Percentiles rank a stretch among this genome's conserved stretches.
Evolutionary conservation across 2,113 vertebrate species (phyloP).

Genomic region (Lipotes vexillifer): DNA sequence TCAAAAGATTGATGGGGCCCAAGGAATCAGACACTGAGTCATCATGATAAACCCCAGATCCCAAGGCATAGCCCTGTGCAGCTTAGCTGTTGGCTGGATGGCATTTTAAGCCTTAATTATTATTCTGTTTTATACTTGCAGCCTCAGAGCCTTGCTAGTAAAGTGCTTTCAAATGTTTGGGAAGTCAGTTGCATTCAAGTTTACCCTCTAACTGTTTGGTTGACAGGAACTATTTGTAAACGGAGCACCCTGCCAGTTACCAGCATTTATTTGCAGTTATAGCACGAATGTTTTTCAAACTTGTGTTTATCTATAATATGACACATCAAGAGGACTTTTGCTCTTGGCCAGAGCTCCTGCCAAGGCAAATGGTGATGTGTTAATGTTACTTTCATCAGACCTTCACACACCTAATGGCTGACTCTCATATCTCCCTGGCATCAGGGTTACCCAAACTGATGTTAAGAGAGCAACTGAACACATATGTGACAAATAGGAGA

Average conservation of each 20-base stretch:
- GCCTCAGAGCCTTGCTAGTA: conserved; percentile 47
- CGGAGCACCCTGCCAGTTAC: conserved; percentile 63
- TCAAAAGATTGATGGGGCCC: neutral
- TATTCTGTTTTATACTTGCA: conserved; percentile 52
- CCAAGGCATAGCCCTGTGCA: neutral
- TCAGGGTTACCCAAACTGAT: conserved; percentile 63
- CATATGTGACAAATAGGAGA: conserved; percentile 66
- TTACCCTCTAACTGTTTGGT: conserved; percentile 75
- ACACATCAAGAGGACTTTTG: conserved; percentile 80
- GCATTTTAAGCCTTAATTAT: conserved; percentile 65
- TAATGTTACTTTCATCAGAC: conserved; percentile 80
- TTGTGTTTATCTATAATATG: conserved; percentile 80
- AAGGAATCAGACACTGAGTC: neutral
- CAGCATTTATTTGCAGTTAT: conserved; percentile 77
- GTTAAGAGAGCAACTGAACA: conserved; percentile 63
- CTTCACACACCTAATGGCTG: conserved; percentile 70
- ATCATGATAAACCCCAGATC: conserved; percentile 28
- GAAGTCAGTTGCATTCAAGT: conserved; percentile 75
- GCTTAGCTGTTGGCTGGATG: conserved; percentile 68
- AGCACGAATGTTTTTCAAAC: conserved; percentile 75
- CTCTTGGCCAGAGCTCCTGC: conserved; percentile 73
- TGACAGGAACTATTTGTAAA: conserved; percentile 82
- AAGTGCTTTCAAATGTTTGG: conserved; percentile 78
- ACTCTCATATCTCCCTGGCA: conserved; percentile 51
- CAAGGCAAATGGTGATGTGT: conserved; percentile 79